Evolutionary conservation across 2,113 vertebrate species (phyloP).

Genomic region (Hipposideros armiger): DNA sequence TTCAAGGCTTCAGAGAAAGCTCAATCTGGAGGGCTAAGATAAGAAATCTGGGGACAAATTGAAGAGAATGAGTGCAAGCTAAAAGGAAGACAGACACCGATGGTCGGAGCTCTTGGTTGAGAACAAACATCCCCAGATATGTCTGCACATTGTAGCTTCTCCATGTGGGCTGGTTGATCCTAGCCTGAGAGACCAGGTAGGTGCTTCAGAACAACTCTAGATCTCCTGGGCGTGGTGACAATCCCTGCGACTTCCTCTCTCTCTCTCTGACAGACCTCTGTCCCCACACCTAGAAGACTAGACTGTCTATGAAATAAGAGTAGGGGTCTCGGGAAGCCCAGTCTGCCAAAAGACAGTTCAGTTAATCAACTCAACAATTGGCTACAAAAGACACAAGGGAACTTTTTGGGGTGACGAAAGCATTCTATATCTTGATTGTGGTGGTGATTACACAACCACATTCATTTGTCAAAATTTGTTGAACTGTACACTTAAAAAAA

Average conservation of each 20-base stretch:
- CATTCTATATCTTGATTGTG: not conserved
- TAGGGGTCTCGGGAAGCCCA: not conserved
- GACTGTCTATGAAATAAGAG: not conserved
- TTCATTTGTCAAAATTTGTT: not conserved
- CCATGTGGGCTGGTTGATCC: not conserved
- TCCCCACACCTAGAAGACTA: not conserved
- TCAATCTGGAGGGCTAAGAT: not conserved
- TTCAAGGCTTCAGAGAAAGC: not conserved
- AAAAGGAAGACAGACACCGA: fast-evolving
- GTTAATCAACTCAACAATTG: not conserved
- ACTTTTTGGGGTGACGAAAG: not conserved
- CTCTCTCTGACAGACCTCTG: not conserved
- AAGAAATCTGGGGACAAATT: not conserved
- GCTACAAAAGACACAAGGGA: not conserved
- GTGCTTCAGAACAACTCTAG: not conserved
- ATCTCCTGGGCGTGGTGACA: not conserved
- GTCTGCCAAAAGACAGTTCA: not conserved
- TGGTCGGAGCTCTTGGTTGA: not conserved
- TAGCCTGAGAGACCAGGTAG: not conserved
- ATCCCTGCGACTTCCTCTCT: not conserved
- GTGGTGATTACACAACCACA: not conserved
- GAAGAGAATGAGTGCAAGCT: not conserved
- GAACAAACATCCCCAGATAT: not conserved
- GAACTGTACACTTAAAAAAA: not conserved
- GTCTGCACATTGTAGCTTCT: not conserved